These are phyloP conservation scores for Temnothorax nylanderi DNA, from an alignment of 1,140 invertebrate genomes.

Conservation along the genomic window DNA sequence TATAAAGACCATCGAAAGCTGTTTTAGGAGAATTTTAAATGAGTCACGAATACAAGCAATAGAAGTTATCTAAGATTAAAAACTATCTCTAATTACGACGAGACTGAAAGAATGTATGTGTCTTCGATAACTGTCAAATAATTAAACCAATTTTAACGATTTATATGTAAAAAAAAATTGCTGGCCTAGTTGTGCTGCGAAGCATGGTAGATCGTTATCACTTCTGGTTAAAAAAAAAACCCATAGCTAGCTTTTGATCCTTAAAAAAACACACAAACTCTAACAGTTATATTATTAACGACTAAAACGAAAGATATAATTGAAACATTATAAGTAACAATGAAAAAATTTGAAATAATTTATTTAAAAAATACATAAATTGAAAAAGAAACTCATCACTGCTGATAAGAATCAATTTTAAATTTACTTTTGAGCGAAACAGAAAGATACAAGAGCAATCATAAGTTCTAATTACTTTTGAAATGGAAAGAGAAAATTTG, in stretches of 20 bases:
- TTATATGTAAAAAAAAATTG: slow-evolving; percentile 39
- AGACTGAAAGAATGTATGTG: slow-evolving; percentile 13
- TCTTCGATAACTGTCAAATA: slow-evolving; percentile 5
- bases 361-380: not conserved
- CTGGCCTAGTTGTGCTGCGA: slow-evolving; percentile 10
- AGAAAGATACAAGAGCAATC: not conserved
- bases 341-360: not conserved
- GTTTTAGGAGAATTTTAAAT: not conserved
- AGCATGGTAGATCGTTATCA: slow-evolving; percentile 41
- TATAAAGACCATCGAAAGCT: not conserved
- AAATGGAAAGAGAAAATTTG: slow-evolving; percentile 40
- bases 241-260: not conserved
- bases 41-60: not conserved
- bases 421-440: not conserved
- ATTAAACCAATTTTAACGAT: slow-evolving; percentile 40
- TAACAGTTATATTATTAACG: not conserved
- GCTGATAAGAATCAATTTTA: not conserved
- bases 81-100: not conserved
- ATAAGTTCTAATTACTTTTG: slow-evolving; percentile 24
- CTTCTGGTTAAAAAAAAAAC: slow-evolving; percentile 26
- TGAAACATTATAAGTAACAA: not conserved
- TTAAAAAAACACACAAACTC: slow-evolving; percentile 25
- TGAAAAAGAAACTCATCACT: not conserved
- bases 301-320: not conserved
- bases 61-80: not conserved